Base-by-base conservation (phyloP, 2,888 invertebrate species). In the Thecophora atra region DNA sequence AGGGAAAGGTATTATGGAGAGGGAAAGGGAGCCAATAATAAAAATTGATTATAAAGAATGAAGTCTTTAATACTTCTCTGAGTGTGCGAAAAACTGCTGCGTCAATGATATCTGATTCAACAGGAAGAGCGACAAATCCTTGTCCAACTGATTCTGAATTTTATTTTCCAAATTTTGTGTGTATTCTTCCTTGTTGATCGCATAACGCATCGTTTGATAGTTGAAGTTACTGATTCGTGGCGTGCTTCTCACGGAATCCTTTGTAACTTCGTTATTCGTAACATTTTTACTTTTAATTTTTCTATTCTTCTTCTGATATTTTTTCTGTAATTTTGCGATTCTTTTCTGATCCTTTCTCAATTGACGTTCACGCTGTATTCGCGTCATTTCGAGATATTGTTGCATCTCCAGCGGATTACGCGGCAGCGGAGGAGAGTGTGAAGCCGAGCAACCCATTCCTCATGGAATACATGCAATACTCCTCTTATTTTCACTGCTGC, bases 81-180 rank as follows among this genome's bases (percentile, higher is more conserved):
- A 94, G 83, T 94, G 92, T 76, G 91, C 90, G 80, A 93, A 94
- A 86, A 95, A 94, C 85, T 94, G 93, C 26, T 93, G 88, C 17
- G 91, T 90, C 83, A 94, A 88, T 70, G 94, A 88, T 72, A 94
- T 89, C 82, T 94, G 93, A 82, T 95, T 94, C 15, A 94, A 85
- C 13, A 94, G 86, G 83, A 95, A 95, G 4, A 89, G 88, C 79
- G 93, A 90, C 7, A 92, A 88, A 77, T 91, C 89, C 7, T 80
- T 91, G 89, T 78, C 89, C 87, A 77, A 89, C 87, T 88, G 94
- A 87, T 60, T 87, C 87, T 62, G 88, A 83, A 71, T 91, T 84
- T 66, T 90, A 88, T 74, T 77, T 76, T 82, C 81, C 63, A 81
- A 79, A 15, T 73, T 75, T 0, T 78, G 77, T 70, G 82, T 82